Evolutionary conservation across 1,140 invertebrate genomes (phyloP).

Genomic region (Danaus plexippus): DNA sequence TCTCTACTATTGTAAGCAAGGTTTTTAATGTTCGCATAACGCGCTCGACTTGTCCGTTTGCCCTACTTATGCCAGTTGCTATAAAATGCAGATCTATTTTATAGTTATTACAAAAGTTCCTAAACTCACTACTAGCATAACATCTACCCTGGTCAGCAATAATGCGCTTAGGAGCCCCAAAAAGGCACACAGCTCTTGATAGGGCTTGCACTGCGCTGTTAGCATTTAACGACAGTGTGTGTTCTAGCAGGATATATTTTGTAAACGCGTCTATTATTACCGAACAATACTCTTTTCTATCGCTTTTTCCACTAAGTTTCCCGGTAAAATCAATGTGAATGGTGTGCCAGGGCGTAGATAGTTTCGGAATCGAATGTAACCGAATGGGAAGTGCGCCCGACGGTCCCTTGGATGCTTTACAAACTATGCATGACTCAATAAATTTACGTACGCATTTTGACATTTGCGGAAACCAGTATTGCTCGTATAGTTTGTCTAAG

Average conservation of each 20-base stretch:
- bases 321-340: constrained; percentile 13
- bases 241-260: constrained; percentile 18
- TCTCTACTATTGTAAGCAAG: constrained; percentile 16
- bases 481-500: constrained; percentile 17
- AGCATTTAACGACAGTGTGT: constrained; percentile 13
- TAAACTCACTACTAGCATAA: constrained; percentile 12
- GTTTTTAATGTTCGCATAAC: constrained; percentile 20
- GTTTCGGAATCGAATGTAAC: constrained; percentile 16
- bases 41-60: constrained; percentile 19
- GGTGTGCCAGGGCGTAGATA: constrained; percentile 8
- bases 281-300: constrained; percentile 14
- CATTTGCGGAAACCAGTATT: constrained; percentile 27
- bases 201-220: constrained; percentile 4
- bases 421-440: constrained; percentile 19
- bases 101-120: constrained; percentile 13
- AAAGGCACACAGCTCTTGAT: constrained; percentile 10
- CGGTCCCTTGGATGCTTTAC: constrained; percentile 19
- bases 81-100: constrained; percentile 20
- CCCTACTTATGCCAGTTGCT: constrained; percentile 17
- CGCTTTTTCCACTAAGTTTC: constrained; percentile 16
- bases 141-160: constrained; percentile 17
- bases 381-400: constrained; percentile 16
- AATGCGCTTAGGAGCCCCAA: constrained; percentile 11
- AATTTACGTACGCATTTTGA: constrained; percentile 15
- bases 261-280: constrained; percentile 16